These are phyloP conservation scores for Capitella teleta DNA, from an alignment of 1,140 invertebrate species.

Conservation along the genomic window DNA sequence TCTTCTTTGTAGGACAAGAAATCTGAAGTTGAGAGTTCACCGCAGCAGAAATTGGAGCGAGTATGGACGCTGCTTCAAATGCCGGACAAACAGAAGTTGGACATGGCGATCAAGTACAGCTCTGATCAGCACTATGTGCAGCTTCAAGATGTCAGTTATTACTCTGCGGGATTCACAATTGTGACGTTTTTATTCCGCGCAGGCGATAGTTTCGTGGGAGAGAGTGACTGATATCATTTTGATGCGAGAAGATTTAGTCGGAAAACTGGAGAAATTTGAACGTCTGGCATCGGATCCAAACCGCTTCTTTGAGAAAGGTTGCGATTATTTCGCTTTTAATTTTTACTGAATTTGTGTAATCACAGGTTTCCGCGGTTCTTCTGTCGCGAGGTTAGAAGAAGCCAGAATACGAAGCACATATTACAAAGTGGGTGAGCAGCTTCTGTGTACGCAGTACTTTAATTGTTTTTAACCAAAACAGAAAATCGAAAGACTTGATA, in stretches of 20 bases:
- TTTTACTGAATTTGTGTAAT: neutral
- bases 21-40: no score
- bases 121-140: constrained; percentile 27
- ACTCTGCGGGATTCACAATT: no score
- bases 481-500: constrained; percentile 30
- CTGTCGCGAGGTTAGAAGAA: constrained; percentile 33
- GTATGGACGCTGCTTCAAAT: constrained; percentile 36
- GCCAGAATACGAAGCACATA: constrained; percentile 27
- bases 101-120: constrained; percentile 44
- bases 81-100: constrained; percentile 33
- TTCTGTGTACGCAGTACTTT: neutral
- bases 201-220: constrained; percentile 39
- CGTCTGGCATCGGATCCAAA: constrained; percentile 39
- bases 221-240: constrained; percentile 26
- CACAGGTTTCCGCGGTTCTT: constrained; percentile 31
- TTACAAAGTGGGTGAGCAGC: constrained; percentile 30
- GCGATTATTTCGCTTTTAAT: no score
- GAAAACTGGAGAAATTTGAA: constrained; percentile 40
- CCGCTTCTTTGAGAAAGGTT: constrained; percentile 38
- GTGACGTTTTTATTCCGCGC: neutral
- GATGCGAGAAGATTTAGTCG: constrained; percentile 29
- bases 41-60: constrained; percentile 37
- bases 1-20: no score
- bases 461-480: constrained; percentile 10
- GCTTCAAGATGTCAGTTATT: constrained; percentile 17